phyloP scores from a whole-genome alignment of 1,140 invertebrate species.

The Euschistus heros region DNA sequence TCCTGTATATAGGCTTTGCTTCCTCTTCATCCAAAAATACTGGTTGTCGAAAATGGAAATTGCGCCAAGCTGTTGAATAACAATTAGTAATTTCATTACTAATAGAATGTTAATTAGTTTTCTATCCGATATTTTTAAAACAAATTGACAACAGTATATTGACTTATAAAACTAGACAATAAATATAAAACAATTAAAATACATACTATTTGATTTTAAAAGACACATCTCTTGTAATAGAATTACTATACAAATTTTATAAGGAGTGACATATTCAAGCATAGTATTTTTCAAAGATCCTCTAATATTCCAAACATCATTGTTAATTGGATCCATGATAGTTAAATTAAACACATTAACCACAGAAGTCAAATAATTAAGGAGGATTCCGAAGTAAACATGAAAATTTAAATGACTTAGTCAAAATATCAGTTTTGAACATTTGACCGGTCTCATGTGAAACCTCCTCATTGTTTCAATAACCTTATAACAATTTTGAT shows the following conservation, averaged over 20 bases:
- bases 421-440: too few species aligned
- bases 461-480: too few species aligned
- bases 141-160: too few species aligned
- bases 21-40: constrained; percentile 19
- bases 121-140: too few species aligned
- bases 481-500: too few species aligned
- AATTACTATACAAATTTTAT: constrained; percentile 43
- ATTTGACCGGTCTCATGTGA: too few species aligned
- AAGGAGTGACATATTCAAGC: constrained; percentile 42
- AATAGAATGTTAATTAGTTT: too few species aligned
- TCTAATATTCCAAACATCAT: constrained; percentile 5
- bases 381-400: too few species aligned
- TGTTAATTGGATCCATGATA: neutral
- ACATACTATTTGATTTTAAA: constrained; percentile 38
- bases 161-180: too few species aligned
- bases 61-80: constrained; percentile 1
- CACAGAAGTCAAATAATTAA: too few species aligned
- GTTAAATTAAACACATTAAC: neutral
- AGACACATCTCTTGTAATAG: constrained; percentile 44
- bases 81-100: neutral
- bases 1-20: constrained; percentile 25
- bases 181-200: constrained; percentile 11
- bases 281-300: constrained; percentile 9
- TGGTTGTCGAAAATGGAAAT: constrained; percentile 34
- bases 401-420: too few species aligned